Evolutionary conservation across 1,140 invertebrate species (phyloP), one percentile per base, ranked within the genome.

Genomic region (Mercenaria mercenaria): DNA sequence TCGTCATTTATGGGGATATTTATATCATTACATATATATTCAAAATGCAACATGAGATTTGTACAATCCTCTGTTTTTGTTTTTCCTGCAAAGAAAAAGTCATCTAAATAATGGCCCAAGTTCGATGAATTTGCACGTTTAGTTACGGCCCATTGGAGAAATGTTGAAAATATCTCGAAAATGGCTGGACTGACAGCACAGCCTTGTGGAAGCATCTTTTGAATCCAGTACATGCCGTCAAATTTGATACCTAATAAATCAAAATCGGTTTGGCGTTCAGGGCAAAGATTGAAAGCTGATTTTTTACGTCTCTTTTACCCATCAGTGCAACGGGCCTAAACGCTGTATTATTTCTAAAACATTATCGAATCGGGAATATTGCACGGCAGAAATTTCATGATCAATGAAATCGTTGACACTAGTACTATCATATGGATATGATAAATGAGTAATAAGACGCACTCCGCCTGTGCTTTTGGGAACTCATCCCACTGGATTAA

Each of bases 91-190:
- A 64, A n/a, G n/a, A 69, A 39, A 89, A 91, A 91, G 67, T 88
- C 90, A 91, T 82, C 79, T 77, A 91, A 83, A 88, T 81, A 88
- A 83, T 83, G 84, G 37, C 39, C 67, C 2, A 82, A 0, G n/a
- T 15, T 50, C 20, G 83, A 34, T 10, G 32, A n/a, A n/a, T 37
- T 37, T 26, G 74, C 20, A 32, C 47, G 43, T 32, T 64, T 0
- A 1, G 10, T 50, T 2, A 91, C 29, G n/a, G 34, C 4, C 90
- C 72, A 84, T 20, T 91, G 23, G n/a, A 88, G 20, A 29, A 64
- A 43, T 1, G 52, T 80, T 43, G 72, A 52, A 84, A 89, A 69
- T n/a, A 87, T 86, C 59, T 90, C 89, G 72, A 90, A 85, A 47
- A 8, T 8, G 43, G 43, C 43, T 6, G 52, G 52, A 20, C 52